Conservation (phyloP, 2,888 invertebrate genomes). For the Idaea dimidiata region DNA sequence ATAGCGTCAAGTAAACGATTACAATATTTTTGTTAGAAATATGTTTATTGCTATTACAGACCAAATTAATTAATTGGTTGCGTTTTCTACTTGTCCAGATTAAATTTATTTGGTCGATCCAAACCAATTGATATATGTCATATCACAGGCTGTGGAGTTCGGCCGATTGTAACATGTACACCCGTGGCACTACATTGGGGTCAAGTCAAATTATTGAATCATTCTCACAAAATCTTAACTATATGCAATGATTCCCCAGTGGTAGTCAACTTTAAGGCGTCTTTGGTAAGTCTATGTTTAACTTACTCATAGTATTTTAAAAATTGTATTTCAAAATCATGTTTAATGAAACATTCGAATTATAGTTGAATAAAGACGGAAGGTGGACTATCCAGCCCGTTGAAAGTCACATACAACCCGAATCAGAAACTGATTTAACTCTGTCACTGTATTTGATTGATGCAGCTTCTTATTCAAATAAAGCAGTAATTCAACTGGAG, state of each 20-base stretch:
- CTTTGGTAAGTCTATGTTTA: conserved; percentile 59
- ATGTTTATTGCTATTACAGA: neutral
- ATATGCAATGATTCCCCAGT: conserved; percentile 87
- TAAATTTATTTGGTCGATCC: conserved; percentile 66
- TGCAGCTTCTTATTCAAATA: conserved; percentile 64
- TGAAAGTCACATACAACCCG: conserved; percentile 61
- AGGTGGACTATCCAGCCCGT: conserved; percentile 61
- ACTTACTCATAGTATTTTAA: neutral
- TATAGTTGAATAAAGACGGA: conserved; percentile 62
- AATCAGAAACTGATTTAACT: conserved; percentile 57
- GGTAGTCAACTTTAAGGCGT: conserved; percentile 76
- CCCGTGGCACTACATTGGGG: conserved; percentile 84
- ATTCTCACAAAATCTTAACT: conserved; percentile 69
- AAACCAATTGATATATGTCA: conserved; percentile 68
- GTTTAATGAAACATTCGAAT: conserved; percentile 12
- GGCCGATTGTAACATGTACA: conserved; percentile 83
- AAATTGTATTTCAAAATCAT: neutral
- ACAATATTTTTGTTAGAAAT: neutral
- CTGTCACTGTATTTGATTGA: conserved; percentile 61
- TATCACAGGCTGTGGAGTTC: conserved; percentile 80
- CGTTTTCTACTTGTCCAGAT: conserved; percentile 29
- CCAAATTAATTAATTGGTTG: neutral
- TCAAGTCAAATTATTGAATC: conserved; percentile 79
- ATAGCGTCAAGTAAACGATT: conserved; percentile 49
- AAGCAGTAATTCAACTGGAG: conserved; percentile 64